Evolutionary conservation across 2,797 vertebrate genomes (phyloP).

Genomic region (Gadopsis bispinosus): DNA sequence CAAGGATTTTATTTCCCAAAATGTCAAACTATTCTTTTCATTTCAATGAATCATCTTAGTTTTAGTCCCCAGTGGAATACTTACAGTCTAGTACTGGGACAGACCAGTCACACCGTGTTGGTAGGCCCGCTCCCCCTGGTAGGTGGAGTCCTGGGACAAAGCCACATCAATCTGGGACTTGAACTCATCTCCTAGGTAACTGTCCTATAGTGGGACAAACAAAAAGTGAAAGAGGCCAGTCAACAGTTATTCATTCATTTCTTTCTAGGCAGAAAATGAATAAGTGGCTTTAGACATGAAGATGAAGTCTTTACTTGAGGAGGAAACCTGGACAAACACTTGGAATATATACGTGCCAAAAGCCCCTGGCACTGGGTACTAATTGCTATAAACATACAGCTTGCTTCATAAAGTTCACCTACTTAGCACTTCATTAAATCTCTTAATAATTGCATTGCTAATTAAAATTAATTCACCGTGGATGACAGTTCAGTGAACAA

Average conservation of each 20-base stretch:
- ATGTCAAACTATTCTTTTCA: conserved; percentile 16
- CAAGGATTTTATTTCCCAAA: background rate
- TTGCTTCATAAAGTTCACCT: conserved; percentile 3
- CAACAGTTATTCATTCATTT: conserved; percentile 40
- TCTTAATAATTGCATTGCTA: background rate
- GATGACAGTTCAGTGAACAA: conserved; percentile 7
- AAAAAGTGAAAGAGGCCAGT: conserved; percentile 30
- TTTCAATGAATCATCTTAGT: conserved; percentile 13
- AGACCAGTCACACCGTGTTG: conserved; percentile 97
- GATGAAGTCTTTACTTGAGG: conserved; percentile 17
- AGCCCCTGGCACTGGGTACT: background rate
- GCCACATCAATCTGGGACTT: conserved; percentile 99
- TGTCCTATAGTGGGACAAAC: conserved; percentile 87
- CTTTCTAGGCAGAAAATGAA: conserved; percentile 39
- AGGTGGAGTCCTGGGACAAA: conserved; percentile 97
- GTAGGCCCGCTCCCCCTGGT: conserved; percentile 98
- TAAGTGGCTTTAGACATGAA: conserved; percentile 8
- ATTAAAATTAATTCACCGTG: background rate
- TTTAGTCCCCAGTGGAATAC: conserved; percentile 54
- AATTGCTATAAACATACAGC: conserved; percentile 16
- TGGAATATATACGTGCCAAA: conserved; percentile 46
- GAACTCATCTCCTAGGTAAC: conserved; percentile 98
- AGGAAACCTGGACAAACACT: conserved; percentile 53
- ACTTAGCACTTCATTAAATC: conserved; percentile 28
- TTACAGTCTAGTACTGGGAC: conserved; percentile 99